Evolutionary conservation across 2,113 vertebrate species (phyloP), one percentile per base, ranked within the genome.

Genomic region (Phalacrocorax brasilianus): DNA sequence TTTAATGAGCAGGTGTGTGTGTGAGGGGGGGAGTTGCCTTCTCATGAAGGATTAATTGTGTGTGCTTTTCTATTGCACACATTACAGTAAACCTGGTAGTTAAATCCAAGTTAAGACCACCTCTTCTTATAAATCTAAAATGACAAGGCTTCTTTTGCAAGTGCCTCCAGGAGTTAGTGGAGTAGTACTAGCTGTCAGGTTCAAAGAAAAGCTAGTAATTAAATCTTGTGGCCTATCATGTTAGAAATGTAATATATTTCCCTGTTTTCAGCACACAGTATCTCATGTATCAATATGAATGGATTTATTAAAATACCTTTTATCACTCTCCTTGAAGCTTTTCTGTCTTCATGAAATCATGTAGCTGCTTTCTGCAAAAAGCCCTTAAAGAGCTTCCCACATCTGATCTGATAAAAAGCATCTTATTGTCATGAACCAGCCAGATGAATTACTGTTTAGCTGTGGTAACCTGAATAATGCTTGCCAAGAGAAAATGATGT

Each of bases 171-270:
- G 79, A 92, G 56, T 72, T 53, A 44, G 32, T 59, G 53, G 88
- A 72, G 33, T 52, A 68, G 14, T 91, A 91, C 65, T 74, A 86
- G 35, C 73, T 84, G 95, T 92, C 73, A 84, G 27, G 61, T 94
- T 94, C 90, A 88, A 93, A 74, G 85, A 40, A 91, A 86, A 92
- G 44, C 42, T 92, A 38, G 40, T 75, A 88, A 95, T 94, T 94
- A 88, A 88, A 61, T 80, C n/a, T 79, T 76, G 63, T 81, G 67
- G 21, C 47, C 40, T 83, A 32, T 71, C 72, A 14, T 55, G 52
- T 65, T 91, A 67, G 70, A 68, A 93, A 75, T 56, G 18, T 44
- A 44, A 67, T 93, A 2, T 71, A 63, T 80, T 91, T 74, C 27
- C 14, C 53, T 17, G 55, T 73, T 92, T 90, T 70, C 38, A 71